Evolutionary conservation across 2,797 vertebrate species (phyloP), one percentile per base, ranked within the genome.

Genomic region (Oophaga sylvatica): DNA sequence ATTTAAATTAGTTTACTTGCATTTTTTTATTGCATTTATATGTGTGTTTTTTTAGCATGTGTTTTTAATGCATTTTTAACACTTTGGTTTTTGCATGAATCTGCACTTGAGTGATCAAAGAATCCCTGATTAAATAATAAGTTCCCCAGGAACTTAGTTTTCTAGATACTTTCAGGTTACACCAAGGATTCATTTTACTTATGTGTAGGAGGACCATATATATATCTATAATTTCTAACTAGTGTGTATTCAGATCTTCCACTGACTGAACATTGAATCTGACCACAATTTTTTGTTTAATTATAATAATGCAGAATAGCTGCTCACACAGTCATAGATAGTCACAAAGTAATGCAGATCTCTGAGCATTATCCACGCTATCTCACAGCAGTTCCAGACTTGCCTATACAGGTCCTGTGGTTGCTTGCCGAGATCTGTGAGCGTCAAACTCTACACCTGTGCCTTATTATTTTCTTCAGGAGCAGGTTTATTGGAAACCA

Each of bases 391-490:
- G 77, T 59, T 75, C 68, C 59, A 12, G 70, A 17, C 87, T 45
- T 88, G 87, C 67, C 87, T 41, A 26, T 56, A 76, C 87, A 88
- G n/a, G 87, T 22, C 82, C 82, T 45, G 71, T 56, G 71, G 70
- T 73, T 56, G 20, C 59, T 80, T 62, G 68, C 79, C 22, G 68
- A 53, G 79, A 60, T 31, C 60, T 31, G 35, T 75, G 59, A 81
- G 68, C 60, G 26, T 88, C 63, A 56, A 26, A n/a, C 60, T 81
- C 19, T 80, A 62, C 60, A 41, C 59, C 59, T 81, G 79, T 81
- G 79, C 22, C 79, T 81, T 81, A 63, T 20, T 63, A 81, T 22
- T 63, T 63, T 80, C 77, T 60, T 31, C 56, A 35, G 57, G 16
- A 60, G 29, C 8, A 80, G 78, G 20, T 31, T 62, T 80, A 80